A percentile compares a stretch with the other conserved stretches of the same genome.
phyloP scores from a whole-genome alignment of 2,113 vertebrate species.

The Monarcha castaneiventris region DNA sequence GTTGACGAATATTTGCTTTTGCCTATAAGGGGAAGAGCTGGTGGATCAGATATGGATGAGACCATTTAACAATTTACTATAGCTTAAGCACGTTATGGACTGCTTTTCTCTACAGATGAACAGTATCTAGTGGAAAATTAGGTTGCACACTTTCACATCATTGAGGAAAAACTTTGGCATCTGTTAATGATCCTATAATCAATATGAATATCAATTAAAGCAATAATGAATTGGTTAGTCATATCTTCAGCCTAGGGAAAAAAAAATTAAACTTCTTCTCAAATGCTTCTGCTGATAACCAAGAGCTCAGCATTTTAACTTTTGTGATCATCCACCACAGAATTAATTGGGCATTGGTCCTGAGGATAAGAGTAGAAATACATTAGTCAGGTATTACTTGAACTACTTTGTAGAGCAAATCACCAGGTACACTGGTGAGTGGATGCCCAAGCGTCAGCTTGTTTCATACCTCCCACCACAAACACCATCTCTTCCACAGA shows the following conservation, averaged over 20 bases:
- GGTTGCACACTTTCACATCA: neutral
- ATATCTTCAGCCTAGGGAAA: neutral
- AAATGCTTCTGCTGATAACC: neutral
- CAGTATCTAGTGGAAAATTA: neutral
- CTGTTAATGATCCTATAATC: neutral
- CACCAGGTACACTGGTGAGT: neutral
- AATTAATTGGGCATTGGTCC: neutral
- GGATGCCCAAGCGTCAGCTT: rapidly evolving
- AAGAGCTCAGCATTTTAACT: neutral
- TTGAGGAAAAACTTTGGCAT: neutral
- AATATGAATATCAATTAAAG: neutral
- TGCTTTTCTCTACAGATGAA: neutral
- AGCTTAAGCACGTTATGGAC: neutral
- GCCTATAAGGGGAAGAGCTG: neutral
- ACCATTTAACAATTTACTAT: neutral
- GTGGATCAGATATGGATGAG: neutral
- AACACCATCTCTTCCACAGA: neutral
- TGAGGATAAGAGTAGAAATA: neutral
- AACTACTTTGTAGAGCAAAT: neutral
- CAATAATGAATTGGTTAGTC: neutral
- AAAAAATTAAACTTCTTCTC: neutral
- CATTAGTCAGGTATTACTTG: neutral
- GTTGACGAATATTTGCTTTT: neutral
- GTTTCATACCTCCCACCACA: neutral
- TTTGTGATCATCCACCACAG: neutral